Evolutionary conservation across 2,113 vertebrate genomes (phyloP), one percentile per base, ranked within the genome.

Genomic region (Hiodon tergisus): DNA sequence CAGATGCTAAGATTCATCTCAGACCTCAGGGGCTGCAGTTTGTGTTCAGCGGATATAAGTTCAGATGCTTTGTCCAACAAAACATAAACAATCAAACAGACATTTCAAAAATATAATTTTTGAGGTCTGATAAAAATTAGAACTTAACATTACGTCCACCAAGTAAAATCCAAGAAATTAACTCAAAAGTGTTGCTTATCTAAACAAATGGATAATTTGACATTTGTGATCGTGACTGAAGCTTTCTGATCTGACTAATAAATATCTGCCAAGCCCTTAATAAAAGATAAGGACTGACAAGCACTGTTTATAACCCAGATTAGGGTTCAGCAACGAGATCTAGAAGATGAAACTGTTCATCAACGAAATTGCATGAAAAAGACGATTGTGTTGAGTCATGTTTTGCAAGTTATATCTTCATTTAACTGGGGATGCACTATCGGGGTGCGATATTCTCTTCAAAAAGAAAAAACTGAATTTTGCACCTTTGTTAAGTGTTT

Each of bases 401-500:
- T n/a, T 68, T 13, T 16, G 48, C 66, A 68, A 31, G 31, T 31
- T 31, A 31, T 31, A 31, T 31, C 31, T 31, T 31, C 31, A 31
- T 31, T 31, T 31, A 31, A 31, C 0, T 31, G 31, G 31, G 58
- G 9, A 59, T 9, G 14, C 58, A 9, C 9, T 11, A 59, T 11
- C 5, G 8, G 3, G 58, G 58, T 59, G 58, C 58, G 9, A 11
- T 11, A 59, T 59, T 59, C 31, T 59, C 14, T 59, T 59, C 4
- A 59, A 59, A 14, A 9, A 59, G 11, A 57, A 57, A 57, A 59
- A 9, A 11, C 58, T 59, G 58, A 59, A 6, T 59, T 59, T 79
- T 85, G 82, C 84, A 81, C 85, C 80, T 11, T 59, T n/a, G n/a
- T n/a, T 59, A 11, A 14, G 14, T 69, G 68, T 55, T 48, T 54